A percentile compares a stretch with the other conserved stretches of the same genome.
Conservation (phyloP, 1,140 invertebrate species). For the Diprion similis region DNA sequence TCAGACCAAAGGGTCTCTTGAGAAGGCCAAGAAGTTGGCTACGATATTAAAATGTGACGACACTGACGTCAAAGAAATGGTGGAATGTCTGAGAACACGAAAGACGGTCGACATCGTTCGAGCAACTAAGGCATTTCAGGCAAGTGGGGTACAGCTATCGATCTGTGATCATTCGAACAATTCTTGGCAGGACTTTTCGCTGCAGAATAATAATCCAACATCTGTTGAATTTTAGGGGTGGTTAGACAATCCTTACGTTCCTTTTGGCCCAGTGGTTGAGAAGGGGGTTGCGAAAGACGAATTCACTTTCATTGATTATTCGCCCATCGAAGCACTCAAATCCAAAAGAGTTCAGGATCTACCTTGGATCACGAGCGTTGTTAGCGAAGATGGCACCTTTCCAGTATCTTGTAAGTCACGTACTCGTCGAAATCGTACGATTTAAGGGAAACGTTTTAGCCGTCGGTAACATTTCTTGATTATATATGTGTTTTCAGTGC, state of each 20-base stretch:
- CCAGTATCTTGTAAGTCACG: slow-evolving; percentile 30
- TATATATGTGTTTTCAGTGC: slow-evolving; percentile 49
- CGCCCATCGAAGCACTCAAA: slow-evolving; percentile 62
- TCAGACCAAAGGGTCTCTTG: slow-evolving; percentile 64
- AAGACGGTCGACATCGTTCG: slow-evolving; percentile 62
- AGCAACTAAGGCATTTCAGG: slow-evolving; percentile 43
- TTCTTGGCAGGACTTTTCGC: no score
- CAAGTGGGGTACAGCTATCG: slow-evolving; percentile 19
- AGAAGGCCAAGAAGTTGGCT: slow-evolving; percentile 69
- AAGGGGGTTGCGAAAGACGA: slow-evolving; percentile 30
- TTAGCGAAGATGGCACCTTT: slow-evolving; percentile 64
- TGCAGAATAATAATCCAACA: no score
- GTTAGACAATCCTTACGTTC: slow-evolving; percentile 50
- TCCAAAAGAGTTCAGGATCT: slow-evolving; percentile 60
- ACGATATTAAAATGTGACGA: slow-evolving; percentile 69
- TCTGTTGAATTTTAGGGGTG: slow-evolving; percentile 17
- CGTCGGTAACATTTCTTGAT: no score
- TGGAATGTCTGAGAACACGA: slow-evolving; percentile 69
- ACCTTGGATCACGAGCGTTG: slow-evolving; percentile 40
- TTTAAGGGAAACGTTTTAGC: no score
- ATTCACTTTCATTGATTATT: slow-evolving; percentile 60
- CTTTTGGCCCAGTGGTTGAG: slow-evolving; percentile 65
- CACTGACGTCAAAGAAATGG: slow-evolving; percentile 58
- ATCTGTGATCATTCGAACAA: background rate
- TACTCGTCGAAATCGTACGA: no score